Base-by-base conservation (phyloP, 2,797 vertebrate genomes). In the Bryconaethiops microstoma region DNA sequence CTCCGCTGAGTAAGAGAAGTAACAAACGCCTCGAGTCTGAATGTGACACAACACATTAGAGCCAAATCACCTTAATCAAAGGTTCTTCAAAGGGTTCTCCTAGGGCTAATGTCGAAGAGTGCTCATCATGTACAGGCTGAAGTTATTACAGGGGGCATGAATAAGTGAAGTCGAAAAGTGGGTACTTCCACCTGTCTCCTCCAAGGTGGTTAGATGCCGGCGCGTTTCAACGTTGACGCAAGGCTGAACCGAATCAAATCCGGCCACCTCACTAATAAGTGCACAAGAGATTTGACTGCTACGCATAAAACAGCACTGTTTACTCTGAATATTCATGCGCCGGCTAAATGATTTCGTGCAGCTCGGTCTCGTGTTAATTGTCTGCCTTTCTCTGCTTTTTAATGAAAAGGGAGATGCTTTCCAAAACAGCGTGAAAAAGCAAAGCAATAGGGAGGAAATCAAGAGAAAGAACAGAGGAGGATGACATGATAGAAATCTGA, bases 261-360 rank as follows among this genome's bases (percentile, higher is more conserved):
- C 87, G 86, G 52, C 88, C 76, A 86, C 81, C 84, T 81, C 82
- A 85, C 88, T 94, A 94, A 94, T 93, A 94, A 91, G 92, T 88
- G 92, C 92, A 92, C 93, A 90, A 81, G 92, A 93, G 92, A 93
- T 85, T 91, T 89, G 87, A 91, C 88, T 89, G 86, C 80, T 80
- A 83, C 83, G 89, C 88, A 92, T 84, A 90, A 87, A 92, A 85
- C 82, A 79, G 79, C 80, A 78, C 81, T 86, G 89, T 92, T 92
- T 91, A 92, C 82, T 87, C 85, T 92, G 92, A 94, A 93, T 94
- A 94, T 93, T 94, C 92, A 93, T 92, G 88, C 63, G 71, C n/a
- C 5, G 76, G 81, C 82, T 84, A 90, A 88, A 88, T 87, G 80
- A 88, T 92, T 90, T 89, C 89, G 89, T 87, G 89, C 75, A 74